Conservation (phyloP, 2,888 invertebrate species). For the Carabus problematicus region DNA sequence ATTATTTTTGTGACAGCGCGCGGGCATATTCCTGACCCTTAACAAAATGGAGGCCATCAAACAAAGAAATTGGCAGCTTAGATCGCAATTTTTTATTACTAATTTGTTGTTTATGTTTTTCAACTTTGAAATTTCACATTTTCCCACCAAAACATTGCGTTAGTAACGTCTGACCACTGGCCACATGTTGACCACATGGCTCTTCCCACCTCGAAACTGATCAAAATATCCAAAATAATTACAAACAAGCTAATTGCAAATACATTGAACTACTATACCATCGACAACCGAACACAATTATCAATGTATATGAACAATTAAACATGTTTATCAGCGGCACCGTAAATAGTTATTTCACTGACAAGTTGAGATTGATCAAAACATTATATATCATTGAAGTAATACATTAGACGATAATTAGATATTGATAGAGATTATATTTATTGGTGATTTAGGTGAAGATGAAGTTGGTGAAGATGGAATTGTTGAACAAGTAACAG, state of each 20-base stretch:
- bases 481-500: constrained; percentile 63
- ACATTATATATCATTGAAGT: not conserved
- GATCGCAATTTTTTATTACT: constrained; percentile 59
- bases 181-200: constrained; percentile 54
- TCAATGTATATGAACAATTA: too few species aligned
- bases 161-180: constrained; percentile 53
- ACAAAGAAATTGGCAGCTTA: constrained; percentile 76
- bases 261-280: too few species aligned
- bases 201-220: constrained; percentile 8
- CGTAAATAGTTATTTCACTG: too few species aligned
- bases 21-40: constrained; percentile 76
- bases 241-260: too few species aligned
- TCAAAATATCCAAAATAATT: too few species aligned
- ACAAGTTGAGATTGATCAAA: too few species aligned
- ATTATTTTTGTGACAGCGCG: constrained; percentile 65
- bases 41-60: constrained; percentile 81
- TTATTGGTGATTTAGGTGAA: constrained; percentile 50
- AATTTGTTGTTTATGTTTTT: constrained; percentile 41
- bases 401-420: not conserved
- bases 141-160: constrained; percentile 52
- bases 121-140: constrained; percentile 55
- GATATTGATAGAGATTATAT: not conserved
- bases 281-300: too few species aligned
- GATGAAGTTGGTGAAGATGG: constrained; percentile 77
- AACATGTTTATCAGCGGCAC: too few species aligned